Conservation (phyloP, 2,797 vertebrate species). For the Pangasius larnaudii region DNA sequence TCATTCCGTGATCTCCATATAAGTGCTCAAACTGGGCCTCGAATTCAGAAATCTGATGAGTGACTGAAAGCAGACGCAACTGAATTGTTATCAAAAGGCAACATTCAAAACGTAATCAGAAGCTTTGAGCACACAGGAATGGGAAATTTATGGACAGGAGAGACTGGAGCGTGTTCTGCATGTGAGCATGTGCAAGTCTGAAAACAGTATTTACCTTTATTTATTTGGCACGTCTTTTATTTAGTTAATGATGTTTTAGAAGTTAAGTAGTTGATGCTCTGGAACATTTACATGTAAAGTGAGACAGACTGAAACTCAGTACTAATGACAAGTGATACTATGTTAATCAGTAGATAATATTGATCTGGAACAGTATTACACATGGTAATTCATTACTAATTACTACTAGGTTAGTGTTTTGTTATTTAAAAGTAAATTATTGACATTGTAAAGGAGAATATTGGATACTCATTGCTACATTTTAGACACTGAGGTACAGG, state of each 20-base stretch:
- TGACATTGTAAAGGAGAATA: neutral
- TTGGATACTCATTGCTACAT: neutral
- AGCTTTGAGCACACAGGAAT: neutral
- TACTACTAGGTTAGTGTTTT: neutral
- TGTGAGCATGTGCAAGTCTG: neutral
- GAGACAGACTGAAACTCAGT: neutral
- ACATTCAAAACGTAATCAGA: neutral
- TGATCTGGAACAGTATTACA: neutral
- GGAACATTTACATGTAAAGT: neutral
- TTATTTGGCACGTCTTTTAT: neutral
- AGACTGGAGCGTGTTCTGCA: neutral
- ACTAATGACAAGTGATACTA: neutral
- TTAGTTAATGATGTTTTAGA: neutral
- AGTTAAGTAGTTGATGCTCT: neutral
- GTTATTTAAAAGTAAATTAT: neutral
- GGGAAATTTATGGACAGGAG: neutral
- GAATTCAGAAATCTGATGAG: constrained; percentile 5
- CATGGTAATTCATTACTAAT: neutral
- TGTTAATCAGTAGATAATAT: neutral
- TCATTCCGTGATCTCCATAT: constrained; percentile 13
- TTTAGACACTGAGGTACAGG: neutral
- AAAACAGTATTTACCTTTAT: neutral
- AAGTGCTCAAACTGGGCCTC: constrained; percentile 15
- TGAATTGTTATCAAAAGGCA: neutral
- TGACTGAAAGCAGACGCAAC: neutral